These are phyloP conservation scores for Dexiosoma caninum DNA, from an alignment of 2,888 invertebrate genomes.

Conservation along the genomic window DNA sequence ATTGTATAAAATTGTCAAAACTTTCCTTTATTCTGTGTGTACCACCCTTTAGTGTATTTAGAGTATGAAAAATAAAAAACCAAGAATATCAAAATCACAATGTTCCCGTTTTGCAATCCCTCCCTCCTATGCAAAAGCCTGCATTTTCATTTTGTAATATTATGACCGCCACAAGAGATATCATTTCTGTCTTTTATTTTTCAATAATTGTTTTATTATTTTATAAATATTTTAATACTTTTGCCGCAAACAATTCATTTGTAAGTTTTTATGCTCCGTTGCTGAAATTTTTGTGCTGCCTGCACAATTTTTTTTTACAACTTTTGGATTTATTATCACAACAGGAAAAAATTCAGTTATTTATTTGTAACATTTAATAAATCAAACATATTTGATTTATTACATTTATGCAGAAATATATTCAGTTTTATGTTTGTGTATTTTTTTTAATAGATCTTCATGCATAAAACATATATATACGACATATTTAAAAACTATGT, in stretches of 20 bases:
- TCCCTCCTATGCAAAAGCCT: too few relatives aligned
- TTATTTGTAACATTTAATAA: conserved; percentile 31
- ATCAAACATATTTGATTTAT: conserved; percentile 42
- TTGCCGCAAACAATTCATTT: neutral
- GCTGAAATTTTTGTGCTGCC: neutral
- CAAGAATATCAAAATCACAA: too few relatives aligned
- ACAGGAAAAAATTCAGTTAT: neutral
- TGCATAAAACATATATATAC: neutral
- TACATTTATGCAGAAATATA: conserved; percentile 4
- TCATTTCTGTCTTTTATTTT: conserved; percentile 1
- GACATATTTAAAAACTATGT: neutral
- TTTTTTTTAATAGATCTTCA: neutral
- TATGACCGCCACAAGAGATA: conserved; percentile 6
- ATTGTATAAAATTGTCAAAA: too few relatives aligned
- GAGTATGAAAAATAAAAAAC: too few relatives aligned
- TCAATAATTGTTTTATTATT: conserved; percentile 3
- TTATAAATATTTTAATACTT: conserved; percentile 8
- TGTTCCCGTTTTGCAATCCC: too few relatives aligned
- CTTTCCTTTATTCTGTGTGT: too few relatives aligned
- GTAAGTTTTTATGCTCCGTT: neutral
- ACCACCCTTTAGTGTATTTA: too few relatives aligned
- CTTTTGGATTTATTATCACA: conserved; percentile 24
- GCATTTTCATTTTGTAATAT: conserved; percentile 3
- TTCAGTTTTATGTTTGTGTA: neutral
- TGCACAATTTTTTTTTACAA: neutral